These are phyloP conservation scores for Pipra filicauda DNA, from an alignment of 2,113 vertebrate species.

Conservation along the genomic window DNA sequence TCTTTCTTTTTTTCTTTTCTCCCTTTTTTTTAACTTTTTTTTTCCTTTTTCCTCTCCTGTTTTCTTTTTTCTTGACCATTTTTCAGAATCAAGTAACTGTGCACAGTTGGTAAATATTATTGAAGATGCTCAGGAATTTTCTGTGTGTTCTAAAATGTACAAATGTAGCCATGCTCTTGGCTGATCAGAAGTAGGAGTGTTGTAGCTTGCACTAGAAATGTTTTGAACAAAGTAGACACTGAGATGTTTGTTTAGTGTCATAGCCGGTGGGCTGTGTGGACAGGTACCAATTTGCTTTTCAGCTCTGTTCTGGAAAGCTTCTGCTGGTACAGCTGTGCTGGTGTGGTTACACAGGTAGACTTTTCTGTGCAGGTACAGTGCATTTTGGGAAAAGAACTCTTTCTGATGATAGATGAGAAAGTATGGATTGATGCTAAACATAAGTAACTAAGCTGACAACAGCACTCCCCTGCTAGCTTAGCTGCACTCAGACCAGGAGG, in stretches of 20 bases:
- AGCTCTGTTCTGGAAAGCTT: not conserved
- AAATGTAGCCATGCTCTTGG: not conserved
- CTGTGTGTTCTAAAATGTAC: not conserved
- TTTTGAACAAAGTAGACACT: not conserved
- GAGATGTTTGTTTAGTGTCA: not conserved
- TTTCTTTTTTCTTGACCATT: not conserved
- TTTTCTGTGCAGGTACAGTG: not conserved
- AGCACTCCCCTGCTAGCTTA: not conserved
- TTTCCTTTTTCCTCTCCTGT: fast-evolving
- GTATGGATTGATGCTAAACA: not conserved
- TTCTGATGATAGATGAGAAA: not conserved
- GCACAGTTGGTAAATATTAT: not conserved
- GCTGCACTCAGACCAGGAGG: not conserved
- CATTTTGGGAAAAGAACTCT: not conserved
- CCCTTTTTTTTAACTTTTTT: not conserved
- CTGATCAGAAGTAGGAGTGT: not conserved
- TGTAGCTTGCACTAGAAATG: not conserved
- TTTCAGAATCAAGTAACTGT: not conserved
- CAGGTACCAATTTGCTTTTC: not conserved
- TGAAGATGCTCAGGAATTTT: not conserved
- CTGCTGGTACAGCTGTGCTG: not conserved
- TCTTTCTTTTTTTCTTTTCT: not conserved
- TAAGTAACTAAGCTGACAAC: not conserved
- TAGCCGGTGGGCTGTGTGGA: not conserved
- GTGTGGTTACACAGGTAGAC: not conserved